These are phyloP conservation scores for Prunella himalayana DNA, from an alignment of 2,113 vertebrate species.

Conservation along the genomic window DNA sequence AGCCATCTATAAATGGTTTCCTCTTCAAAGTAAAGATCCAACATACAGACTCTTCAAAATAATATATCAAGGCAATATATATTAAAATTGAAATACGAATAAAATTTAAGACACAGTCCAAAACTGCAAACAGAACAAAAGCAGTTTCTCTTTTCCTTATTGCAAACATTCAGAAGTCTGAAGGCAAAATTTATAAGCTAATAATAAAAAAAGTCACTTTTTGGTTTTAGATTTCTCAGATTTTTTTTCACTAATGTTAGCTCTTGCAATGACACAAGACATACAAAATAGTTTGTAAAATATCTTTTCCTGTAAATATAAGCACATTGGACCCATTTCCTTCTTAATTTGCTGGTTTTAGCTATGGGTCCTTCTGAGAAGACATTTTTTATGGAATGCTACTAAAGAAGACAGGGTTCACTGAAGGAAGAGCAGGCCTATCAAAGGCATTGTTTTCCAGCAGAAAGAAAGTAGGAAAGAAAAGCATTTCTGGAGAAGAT, in stretches of 20 bases:
- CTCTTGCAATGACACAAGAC: neutral
- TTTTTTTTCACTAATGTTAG: neutral
- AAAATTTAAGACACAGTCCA: neutral
- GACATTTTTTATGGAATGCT: neutral
- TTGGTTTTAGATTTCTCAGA: neutral
- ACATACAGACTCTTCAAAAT: neutral
- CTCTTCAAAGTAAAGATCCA: neutral
- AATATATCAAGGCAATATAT: neutral
- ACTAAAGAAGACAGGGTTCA: neutral
- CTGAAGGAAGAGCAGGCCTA: neutral
- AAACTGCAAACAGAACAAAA: neutral
- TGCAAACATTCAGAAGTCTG: neutral
- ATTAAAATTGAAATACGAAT: neutral
- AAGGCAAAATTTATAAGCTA: neutral
- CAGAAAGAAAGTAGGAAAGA: neutral
- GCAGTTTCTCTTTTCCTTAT: neutral
- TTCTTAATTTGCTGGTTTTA: neutral
- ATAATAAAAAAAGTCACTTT: neutral
- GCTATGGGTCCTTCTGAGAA: neutral
- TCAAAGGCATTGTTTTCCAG: neutral
- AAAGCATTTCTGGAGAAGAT: neutral
- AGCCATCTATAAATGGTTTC: neutral
- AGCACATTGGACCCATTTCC: neutral
- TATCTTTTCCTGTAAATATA: neutral
- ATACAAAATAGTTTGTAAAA: neutral